Percentiles rank a stretch among this genome's conserved stretches.
Conservation (phyloP, 2,113 vertebrate genomes). For the Microtus pennsylvanicus region DNA sequence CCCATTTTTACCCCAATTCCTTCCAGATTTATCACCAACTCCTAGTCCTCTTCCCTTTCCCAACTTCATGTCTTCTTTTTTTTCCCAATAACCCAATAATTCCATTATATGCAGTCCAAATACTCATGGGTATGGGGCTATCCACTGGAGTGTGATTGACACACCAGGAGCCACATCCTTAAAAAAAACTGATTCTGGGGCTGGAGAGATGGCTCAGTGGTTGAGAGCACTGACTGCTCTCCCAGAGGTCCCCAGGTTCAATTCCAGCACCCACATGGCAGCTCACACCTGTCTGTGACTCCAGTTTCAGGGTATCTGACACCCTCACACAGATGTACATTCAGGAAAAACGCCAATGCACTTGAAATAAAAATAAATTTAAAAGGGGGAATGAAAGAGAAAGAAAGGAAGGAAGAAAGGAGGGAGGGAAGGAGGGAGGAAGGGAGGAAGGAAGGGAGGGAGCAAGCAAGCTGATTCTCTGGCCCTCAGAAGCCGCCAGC, state of each 20-base stretch:
- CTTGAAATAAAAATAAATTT: not conserved
- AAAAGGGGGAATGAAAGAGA: not conserved
- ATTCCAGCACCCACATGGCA: not conserved
- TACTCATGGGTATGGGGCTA: not conserved
- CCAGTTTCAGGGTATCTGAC: not conserved
- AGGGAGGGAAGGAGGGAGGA: no score
- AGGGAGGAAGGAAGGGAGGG: accelerated
- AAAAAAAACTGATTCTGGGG: not conserved
- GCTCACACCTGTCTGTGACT: not conserved
- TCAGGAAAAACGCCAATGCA: not conserved
- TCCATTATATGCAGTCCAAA: not conserved
- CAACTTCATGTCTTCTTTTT: not conserved
- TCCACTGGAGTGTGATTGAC: not conserved
- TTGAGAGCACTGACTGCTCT: not conserved
- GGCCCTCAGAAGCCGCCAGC: not conserved
- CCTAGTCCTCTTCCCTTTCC: not conserved
- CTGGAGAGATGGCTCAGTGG: not conserved
- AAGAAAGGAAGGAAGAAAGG: no score
- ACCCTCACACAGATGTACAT: not conserved
- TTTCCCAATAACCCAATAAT: not conserved
- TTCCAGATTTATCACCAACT: not conserved
- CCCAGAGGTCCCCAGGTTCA: not conserved
- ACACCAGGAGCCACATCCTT: not conserved
- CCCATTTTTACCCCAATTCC: not conserved
- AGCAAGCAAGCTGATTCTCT: not conserved